phyloP scores from a whole-genome alignment of 2,113 vertebrate genomes.

The Zootoca vivipara region DNA sequence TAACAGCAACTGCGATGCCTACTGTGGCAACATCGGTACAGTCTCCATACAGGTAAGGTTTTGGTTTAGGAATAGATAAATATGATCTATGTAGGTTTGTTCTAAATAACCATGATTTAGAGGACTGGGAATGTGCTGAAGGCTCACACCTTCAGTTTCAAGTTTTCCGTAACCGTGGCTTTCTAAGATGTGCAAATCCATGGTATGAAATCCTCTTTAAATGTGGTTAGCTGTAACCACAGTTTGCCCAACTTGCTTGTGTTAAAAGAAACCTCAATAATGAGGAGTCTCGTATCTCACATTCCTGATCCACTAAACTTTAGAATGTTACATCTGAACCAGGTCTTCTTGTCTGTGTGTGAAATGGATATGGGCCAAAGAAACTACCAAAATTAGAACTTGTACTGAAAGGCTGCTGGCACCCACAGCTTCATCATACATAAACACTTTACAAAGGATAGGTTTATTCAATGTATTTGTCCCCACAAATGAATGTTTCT shows the following conservation, averaged over 20 bases:
- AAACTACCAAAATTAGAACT: neutral
- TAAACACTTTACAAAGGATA: neutral
- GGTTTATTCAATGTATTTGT: neutral
- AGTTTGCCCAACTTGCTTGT: neutral
- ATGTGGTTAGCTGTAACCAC: neutral
- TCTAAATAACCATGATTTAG: neutral
- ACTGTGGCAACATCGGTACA: constrained; percentile 97
- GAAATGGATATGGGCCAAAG: neutral
- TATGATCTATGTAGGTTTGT: neutral
- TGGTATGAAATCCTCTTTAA: neutral
- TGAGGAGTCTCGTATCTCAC: too few species aligned
- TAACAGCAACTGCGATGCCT: constrained; percentile 98
- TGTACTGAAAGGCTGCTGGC: neutral
- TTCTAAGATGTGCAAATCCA: neutral
- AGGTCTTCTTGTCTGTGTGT: neutral
- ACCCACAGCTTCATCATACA: neutral
- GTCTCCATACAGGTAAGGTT: constrained; percentile 92
- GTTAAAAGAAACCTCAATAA: neutral
- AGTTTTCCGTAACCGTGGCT: neutral
- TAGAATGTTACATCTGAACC: neutral
- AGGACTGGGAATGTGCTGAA: neutral
- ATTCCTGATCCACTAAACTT: neutral
- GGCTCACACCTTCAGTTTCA: too few species aligned
- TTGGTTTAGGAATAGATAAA: neutral
- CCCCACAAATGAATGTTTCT: neutral